phyloP scores from a whole-genome alignment of 1,140 invertebrate genomes.

The Cotesia vestalis region DNA sequence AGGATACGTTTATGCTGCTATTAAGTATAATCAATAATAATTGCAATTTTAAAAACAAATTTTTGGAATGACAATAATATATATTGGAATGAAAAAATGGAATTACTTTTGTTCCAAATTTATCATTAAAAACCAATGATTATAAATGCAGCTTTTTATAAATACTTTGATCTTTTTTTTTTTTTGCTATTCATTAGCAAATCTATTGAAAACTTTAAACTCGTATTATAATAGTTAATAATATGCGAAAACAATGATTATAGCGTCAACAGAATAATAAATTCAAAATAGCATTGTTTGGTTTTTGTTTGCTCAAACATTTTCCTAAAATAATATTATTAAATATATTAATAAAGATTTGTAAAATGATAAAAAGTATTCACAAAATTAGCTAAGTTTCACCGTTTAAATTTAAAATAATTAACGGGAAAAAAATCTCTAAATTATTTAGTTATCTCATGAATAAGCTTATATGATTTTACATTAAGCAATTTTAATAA shows the following conservation, averaged over 20 bases:
- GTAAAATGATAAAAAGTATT: constrained; percentile 21
- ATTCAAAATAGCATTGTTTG: too few species aligned
- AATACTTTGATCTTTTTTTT: not conserved
- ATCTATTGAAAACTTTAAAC: not conserved
- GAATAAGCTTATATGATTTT: not conserved
- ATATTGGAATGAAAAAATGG: constrained; percentile 7
- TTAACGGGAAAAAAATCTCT: too few species aligned
- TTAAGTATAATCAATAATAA: not conserved
- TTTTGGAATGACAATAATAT: constrained; percentile 5
- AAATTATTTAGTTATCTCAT: constrained; percentile 5
- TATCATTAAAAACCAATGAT: not conserved
- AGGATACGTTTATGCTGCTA: constrained; percentile 8
- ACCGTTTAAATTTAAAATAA: not conserved
- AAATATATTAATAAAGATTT: constrained; percentile 9
- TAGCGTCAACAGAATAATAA: too few species aligned
- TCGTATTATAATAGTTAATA: not conserved
- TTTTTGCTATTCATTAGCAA: not conserved
- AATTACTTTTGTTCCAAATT: constrained; percentile 17
- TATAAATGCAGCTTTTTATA: constrained; percentile 6
- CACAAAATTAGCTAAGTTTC: not conserved
- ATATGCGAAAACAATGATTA: not conserved
- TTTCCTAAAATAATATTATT: not conserved
- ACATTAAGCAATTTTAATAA: not conserved
- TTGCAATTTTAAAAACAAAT: not conserved
- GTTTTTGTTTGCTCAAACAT: too few species aligned